phyloP scores from a whole-genome alignment of 2,113 vertebrate species.

The Mionectes macconnelli region DNA sequence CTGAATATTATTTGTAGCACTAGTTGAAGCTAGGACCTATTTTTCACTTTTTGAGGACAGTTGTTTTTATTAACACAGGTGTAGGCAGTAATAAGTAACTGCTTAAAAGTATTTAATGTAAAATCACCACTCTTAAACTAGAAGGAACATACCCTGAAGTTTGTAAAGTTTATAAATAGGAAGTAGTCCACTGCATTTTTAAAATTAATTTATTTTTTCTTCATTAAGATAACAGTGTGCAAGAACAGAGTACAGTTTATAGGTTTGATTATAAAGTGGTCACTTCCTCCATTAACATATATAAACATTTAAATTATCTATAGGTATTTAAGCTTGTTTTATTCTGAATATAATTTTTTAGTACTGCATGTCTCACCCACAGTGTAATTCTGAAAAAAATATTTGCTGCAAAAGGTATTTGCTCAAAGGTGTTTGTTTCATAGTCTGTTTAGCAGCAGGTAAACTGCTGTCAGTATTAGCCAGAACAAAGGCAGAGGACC shows the following conservation, averaged over 20 bases:
- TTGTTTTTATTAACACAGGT: neutral
- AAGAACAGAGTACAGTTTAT: neutral
- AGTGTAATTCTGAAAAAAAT: neutral
- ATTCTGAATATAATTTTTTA: neutral
- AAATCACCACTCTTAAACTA: neutral
- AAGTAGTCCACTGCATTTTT: neutral
- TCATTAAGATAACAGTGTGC: neutral
- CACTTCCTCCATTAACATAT: neutral
- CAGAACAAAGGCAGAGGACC: neutral
- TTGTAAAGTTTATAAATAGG: neutral
- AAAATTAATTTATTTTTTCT: neutral
- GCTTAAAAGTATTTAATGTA: neutral
- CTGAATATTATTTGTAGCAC: neutral
- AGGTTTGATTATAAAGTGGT: neutral
- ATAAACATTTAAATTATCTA: neutral
- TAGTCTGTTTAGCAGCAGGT: neutral
- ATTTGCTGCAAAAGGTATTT: neutral
- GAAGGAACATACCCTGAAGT: neutral
- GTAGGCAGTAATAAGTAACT: neutral
- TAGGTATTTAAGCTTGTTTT: neutral
- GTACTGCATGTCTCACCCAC: neutral
- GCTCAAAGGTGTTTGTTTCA: neutral
- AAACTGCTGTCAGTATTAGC: neutral
- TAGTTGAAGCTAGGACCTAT: neutral
- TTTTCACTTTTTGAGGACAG: neutral